Evolutionary conservation across 2,888 invertebrate genomes (phyloP).

Genomic region (Amphipoea lucens): DNA sequence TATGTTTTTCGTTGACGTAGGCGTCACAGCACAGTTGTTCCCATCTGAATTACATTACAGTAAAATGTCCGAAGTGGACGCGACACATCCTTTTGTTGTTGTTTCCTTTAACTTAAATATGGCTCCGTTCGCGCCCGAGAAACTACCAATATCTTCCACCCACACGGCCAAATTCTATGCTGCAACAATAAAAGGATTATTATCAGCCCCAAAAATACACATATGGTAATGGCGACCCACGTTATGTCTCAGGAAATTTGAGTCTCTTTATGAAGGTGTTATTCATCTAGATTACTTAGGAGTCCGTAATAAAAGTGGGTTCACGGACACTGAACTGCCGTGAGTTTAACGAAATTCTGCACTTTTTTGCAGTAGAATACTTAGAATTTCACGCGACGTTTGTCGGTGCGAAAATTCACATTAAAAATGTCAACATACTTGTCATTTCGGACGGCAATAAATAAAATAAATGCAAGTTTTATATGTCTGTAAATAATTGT

Average conservation of each 20-base stretch:
- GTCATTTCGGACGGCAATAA: conserved; percentile 82
- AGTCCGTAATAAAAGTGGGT: conserved; percentile 82
- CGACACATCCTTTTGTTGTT: conserved; percentile 77
- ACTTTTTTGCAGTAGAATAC: conserved; percentile 86
- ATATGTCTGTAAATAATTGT: conserved; percentile 80
- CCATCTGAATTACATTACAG: conserved; percentile 79
- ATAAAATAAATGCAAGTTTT: conserved; percentile 81
- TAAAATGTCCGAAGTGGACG: conserved; percentile 75
- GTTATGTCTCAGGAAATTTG: conserved; percentile 80
- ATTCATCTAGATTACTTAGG: conserved; percentile 86
- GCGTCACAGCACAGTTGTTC: conserved; percentile 84
- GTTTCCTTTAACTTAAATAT: conserved; percentile 75
- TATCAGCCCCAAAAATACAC: conserved; percentile 75
- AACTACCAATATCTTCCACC: conserved; percentile 82
- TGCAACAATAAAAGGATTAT: conserved; percentile 80
- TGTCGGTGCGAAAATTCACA: conserved; percentile 83
- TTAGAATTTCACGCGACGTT: conserved; percentile 77
- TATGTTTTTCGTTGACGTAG: conserved; percentile 85
- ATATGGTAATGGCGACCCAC: conserved; percentile 83
- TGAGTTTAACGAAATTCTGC: conserved; percentile 83
- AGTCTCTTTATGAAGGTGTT: conserved; percentile 83
- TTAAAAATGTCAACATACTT: conserved; percentile 81
- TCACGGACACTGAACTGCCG: conserved; percentile 81
- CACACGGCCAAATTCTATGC: conserved; percentile 83
- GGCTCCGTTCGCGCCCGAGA: conserved; percentile 67